Base-by-base conservation (phyloP, 2,113 vertebrate species). In the Microcebus jonahi region DNA sequence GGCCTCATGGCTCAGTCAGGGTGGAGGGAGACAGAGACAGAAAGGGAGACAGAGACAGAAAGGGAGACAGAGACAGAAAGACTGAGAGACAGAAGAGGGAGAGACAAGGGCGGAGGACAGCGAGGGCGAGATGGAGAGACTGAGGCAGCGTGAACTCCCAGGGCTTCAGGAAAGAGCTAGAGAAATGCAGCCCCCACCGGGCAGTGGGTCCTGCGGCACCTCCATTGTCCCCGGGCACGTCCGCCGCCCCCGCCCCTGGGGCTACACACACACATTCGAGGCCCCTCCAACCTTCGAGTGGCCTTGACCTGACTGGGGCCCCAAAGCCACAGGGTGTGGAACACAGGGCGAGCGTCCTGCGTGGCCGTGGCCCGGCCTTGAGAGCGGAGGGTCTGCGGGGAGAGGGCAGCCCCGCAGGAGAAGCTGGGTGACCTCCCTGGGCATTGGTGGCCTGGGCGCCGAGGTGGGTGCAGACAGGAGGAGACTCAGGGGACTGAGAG, bases 261-360 rank as follows among this genome's bases (percentile, higher is more conserved):
- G 21, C 11, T 27, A 39, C 2, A 42, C 42, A 18, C 53, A 45
- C 27, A 15, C 27, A 15, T 20, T 8, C 5, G 31, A 63, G 53
- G 2, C 42, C 7, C 8, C 50, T 17, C 57, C 42, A 36, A 36
- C 29, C 36, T 80, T 71, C 45, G 42, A 18, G 2, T 20, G 39
- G 39, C 81, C 79, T 6, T 70, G 34, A 14, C 42, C 25, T 1
- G 34, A 34, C 71, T 18, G 53, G 61, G 13, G 12, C 50, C 2
- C 1, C 11, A 23, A 25, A 13, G 18, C 50, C 23, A 9, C 23
- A 2, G 36, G 25, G 36, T 13, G 0, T 3, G 39, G 34, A 23
- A 4, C 15, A 9, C 8, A 31, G 3, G 2, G 4, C 5, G 57
- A 36, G 34, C 21, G 14, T 8, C 27, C 31, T 29, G 0, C 0